Evolutionary conservation across 2,113 vertebrate species (phyloP).

Genomic region (Corythornis cristatus): DNA sequence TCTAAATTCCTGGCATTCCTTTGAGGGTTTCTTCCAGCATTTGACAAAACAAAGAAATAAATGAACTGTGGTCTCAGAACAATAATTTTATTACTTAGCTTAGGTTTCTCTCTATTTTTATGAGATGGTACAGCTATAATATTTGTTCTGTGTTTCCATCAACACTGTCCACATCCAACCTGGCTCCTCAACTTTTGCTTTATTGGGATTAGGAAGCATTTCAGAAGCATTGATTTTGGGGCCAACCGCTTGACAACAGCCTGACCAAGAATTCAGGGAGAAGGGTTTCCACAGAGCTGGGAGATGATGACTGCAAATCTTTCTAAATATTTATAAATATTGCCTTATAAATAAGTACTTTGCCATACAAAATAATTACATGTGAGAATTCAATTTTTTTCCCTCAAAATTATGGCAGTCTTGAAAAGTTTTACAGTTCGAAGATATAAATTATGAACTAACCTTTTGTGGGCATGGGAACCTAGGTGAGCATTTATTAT

Average conservation of each 20-base stretch:
- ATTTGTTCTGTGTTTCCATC: background rate
- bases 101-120: background rate
- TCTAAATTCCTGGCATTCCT: background rate
- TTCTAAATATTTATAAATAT: background rate
- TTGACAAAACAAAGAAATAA: background rate
- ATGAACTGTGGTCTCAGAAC: background rate
- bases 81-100: background rate
- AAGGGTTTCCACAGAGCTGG: background rate
- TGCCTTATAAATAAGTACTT: background rate
- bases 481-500: background rate
- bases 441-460: background rate
- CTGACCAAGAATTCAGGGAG: background rate
- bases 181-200: background rate
- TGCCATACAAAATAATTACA: background rate
- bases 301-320: background rate
- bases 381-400: background rate
- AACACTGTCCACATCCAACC: background rate
- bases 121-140: background rate
- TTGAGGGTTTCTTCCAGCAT: background rate
- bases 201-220: background rate
- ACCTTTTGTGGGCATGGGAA: background rate
- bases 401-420: background rate
- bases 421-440: background rate
- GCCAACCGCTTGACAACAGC: background rate
- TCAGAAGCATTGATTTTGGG: background rate